Evolutionary conservation across 2,888 invertebrate species (phyloP).

Genomic region (Melanargia galathea): DNA sequence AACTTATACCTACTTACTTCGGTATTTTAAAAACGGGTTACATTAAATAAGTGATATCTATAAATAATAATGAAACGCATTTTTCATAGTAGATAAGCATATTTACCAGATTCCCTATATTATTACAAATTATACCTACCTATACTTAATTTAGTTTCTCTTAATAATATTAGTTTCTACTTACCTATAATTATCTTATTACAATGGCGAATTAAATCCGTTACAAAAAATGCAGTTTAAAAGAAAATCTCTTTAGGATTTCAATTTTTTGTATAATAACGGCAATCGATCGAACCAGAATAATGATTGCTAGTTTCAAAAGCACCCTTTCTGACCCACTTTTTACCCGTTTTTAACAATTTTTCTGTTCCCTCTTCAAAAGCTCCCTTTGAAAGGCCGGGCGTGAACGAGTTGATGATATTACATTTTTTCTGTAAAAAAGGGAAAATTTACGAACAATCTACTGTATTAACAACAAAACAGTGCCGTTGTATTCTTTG

Average conservation of each 20-base stretch:
- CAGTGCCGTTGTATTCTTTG: conserved; percentile 76
- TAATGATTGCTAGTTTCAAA: conserved; percentile 81
- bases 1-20: too few relatives aligned
- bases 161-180: too few relatives aligned
- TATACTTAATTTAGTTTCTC: too few relatives aligned
- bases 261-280: conserved; percentile 62
- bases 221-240: conserved; percentile 30
- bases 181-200: conserved; percentile 11
- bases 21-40: too few relatives aligned
- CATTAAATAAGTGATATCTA: too few relatives aligned
- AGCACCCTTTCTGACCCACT: conserved; percentile 82
- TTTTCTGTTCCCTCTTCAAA: conserved; percentile 76
- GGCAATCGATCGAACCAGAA: conserved; percentile 78
- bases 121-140: too few relatives aligned
- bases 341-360: conserved; percentile 79
- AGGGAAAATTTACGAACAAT: conserved; percentile 79
- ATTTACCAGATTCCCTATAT: too few relatives aligned
- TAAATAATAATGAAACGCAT: not conserved
- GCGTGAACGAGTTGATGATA: conserved; percentile 83
- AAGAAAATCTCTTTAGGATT: conserved; percentile 27
- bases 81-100: not conserved
- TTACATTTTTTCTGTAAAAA: conserved; percentile 75
- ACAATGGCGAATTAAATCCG: conserved; percentile 25
- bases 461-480: conserved; percentile 80
- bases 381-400: conserved; percentile 78